Conservation (phyloP, 2,113 vertebrate species). For the Cyphomyrus plagiostoma region DNA sequence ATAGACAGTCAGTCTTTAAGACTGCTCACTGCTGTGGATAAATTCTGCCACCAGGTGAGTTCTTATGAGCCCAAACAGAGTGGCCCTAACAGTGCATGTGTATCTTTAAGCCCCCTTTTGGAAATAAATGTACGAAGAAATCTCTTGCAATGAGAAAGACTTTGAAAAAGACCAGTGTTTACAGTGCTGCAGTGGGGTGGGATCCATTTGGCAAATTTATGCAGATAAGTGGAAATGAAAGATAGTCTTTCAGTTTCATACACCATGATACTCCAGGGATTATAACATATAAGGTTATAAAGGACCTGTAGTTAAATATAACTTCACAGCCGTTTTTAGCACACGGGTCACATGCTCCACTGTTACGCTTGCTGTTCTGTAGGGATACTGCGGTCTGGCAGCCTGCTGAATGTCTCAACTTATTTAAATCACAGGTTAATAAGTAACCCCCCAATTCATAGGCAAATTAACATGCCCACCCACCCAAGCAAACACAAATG, state of each 20-base stretch:
- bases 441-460: background rate
- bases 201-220: background rate
- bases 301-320: background rate
- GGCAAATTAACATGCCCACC: background rate
- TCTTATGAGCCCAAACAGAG: background rate
- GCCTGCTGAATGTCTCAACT: background rate
- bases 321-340: background rate
- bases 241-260: background rate
- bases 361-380: background rate
- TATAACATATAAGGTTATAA: background rate
- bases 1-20: background rate
- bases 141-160: background rate
- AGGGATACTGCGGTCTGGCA: background rate
- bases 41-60: background rate
- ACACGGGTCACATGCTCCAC: background rate
- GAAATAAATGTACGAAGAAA: background rate
- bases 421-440: background rate
- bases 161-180: background rate
- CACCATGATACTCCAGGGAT: background rate
- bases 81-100: background rate
- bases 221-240: background rate
- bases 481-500: background rate
- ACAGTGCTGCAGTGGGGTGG: background rate
- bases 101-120: background rate
- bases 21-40: background rate